Evolutionary conservation across 2,888 invertebrate species (phyloP), one percentile per base, ranked within the genome.

Genomic region (Amphipyra berbera): DNA sequence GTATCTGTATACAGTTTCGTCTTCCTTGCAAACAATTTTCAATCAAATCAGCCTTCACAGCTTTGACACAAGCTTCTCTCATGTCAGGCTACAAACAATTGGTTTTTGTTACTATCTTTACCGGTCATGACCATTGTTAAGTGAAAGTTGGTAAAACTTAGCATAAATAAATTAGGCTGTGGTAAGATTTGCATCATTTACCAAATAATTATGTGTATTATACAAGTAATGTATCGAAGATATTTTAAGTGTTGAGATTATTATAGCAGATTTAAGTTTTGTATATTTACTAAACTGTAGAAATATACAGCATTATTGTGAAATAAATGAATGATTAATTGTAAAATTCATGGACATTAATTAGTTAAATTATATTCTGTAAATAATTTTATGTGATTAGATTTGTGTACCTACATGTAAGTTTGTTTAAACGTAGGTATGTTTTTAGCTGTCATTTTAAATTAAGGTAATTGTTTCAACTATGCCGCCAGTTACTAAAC

Each of bases 141-240:
- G 10, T 10, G 10, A 44, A 42, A 12, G 13, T 30, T 38, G n/a
- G 33, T 40, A n/a, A 41, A 52, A 59, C 42, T 52, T 44, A 8
- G 45, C 49, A 13, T 30, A 6, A 15, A 12, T 38, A 56, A 41
- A 10, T 33, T 21, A 56, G 64, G 70, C 60, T 58, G 54, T 49
- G 62, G 40, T 73, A 73, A 61, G 33, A 5, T 55, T 42, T 42
- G n/a, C 40, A 70, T 56, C 48, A 50, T 65, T 68, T 45, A 71
- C 59, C 54, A 55, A 60, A 61, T 65, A n/a, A n/a, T n/a, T n/a
- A 55, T 42, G 14, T 70, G 40, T 63, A 30, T 38, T 35, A 4
- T 52, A 55, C 35, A 38, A 40, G 37, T 45, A 48, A 44, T 10
- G 6, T 35, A 50, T 35, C 44, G 38, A 56, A 42, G 10, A 45